Evolutionary conservation across 1,140 invertebrate species (phyloP).

Genomic region (Cydia strobilella): DNA sequence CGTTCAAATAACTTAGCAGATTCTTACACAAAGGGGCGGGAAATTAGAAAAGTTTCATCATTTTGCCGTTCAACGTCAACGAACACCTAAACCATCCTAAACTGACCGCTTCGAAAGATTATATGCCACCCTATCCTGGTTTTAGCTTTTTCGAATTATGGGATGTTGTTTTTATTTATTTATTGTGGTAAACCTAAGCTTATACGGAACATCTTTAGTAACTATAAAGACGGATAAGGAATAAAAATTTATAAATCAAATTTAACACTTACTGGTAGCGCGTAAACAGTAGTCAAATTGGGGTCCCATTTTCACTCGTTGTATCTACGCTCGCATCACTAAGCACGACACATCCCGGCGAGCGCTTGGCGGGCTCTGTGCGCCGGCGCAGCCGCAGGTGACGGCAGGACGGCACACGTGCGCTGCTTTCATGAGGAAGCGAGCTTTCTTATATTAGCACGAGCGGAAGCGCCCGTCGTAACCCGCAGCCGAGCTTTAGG

Average conservation of each 20-base stretch:
- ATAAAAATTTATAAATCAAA: slow-evolving; percentile 37
- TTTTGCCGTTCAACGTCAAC: slow-evolving; percentile 25
- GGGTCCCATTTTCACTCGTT: slow-evolving; percentile 63
- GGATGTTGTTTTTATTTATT: slow-evolving; percentile 31
- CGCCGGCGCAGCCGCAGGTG: slow-evolving; percentile 61
- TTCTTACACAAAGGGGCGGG: slow-evolving; percentile 34
- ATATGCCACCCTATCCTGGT: neutral
- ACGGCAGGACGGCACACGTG: slow-evolving; percentile 68
- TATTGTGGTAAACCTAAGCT: neutral
- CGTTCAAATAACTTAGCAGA: slow-evolving; percentile 36
- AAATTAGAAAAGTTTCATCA: slow-evolving; percentile 48
- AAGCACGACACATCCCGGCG: slow-evolving; percentile 75
- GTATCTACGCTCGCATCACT: slow-evolving; percentile 48
- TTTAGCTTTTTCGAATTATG: neutral
- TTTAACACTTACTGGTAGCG: slow-evolving; percentile 67
- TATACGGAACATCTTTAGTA: neutral
- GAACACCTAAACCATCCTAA: too few species aligned
- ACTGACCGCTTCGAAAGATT: slow-evolving; percentile 8
- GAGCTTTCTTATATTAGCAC: slow-evolving; percentile 73
- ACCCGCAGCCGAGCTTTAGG: slow-evolving; percentile 42
- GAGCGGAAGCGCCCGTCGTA: slow-evolving; percentile 59
- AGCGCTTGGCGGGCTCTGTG: slow-evolving; percentile 65
- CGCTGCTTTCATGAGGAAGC: slow-evolving; percentile 64
- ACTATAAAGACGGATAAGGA: neutral
- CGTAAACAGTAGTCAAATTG: slow-evolving; percentile 75